These are phyloP conservation scores for Periophthalmodon schlosseri DNA, from an alignment of 2,113 vertebrate genomes.

Conservation along the genomic window DNA sequence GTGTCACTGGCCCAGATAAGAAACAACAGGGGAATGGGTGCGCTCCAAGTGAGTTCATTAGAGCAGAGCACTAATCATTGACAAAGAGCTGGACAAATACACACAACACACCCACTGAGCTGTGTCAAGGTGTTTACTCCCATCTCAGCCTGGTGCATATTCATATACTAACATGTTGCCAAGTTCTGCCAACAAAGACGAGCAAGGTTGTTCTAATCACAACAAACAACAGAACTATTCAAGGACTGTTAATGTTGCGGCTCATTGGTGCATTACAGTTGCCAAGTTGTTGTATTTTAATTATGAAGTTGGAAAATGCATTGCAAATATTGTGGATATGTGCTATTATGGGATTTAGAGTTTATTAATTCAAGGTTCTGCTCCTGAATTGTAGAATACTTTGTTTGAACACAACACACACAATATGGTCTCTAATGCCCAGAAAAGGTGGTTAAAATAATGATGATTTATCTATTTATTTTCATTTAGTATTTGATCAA, in stretches of 20 bases:
- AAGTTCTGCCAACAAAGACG: not conserved
- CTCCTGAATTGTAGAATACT: not conserved
- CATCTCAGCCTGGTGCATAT: not conserved
- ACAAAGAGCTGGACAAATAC: conserved; percentile 55
- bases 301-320: not conserved
- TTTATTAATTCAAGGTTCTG: not conserved
- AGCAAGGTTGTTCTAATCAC: not conserved
- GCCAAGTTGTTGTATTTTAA: not conserved
- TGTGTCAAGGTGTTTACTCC: conserved; percentile 29
- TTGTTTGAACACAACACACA: not conserved
- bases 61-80: conserved; percentile 65
- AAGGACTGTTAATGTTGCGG: not conserved
- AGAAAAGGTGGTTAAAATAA: not conserved
- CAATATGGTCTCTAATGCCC: no score
- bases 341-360: not conserved
- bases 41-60: conserved; percentile 55
- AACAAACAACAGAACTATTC: not conserved
- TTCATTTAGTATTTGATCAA: no score
- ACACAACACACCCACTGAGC: conserved; percentile 36
- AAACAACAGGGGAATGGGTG: conserved; percentile 14
- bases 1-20: conserved; percentile 60
- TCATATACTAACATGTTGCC: not conserved
- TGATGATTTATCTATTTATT: not conserved
- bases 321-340: not conserved
- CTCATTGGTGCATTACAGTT: not conserved